Evolutionary conservation across 2,113 vertebrate species (phyloP).

Genomic region (Hypocryptadius cinnamomeus): DNA sequence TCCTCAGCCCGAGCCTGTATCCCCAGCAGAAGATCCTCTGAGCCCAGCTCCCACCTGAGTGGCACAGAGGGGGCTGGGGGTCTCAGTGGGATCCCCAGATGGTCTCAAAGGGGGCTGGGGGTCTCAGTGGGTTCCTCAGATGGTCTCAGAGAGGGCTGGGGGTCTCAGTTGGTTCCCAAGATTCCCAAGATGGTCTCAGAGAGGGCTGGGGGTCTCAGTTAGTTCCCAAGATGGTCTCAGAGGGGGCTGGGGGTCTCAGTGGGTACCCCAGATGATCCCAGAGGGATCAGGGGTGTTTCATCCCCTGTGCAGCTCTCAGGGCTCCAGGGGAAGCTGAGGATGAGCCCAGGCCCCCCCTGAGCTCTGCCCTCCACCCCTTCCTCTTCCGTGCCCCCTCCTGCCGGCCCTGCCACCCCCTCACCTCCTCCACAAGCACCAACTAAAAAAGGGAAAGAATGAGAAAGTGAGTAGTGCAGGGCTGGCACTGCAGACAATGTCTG

Average conservation of each 20-base stretch:
- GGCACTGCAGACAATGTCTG: conserved; percentile 88
- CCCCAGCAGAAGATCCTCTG: not conserved
- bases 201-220: too few relatives aligned
- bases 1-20: not conserved
- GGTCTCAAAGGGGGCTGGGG: not conserved
- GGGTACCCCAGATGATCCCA: not conserved
- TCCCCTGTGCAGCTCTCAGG: not conserved
- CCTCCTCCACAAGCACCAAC: conserved; percentile 38
- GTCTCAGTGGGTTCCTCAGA: not conserved
- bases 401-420: not conserved
- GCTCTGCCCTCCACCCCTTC: not conserved
- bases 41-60: not conserved
- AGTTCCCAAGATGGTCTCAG: not conserved
- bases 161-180: too few relatives aligned
- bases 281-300: not conserved
- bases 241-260: not conserved
- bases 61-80: not conserved
- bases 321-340: not conserved
- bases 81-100: too few relatives aligned
- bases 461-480: conserved; percentile 76
- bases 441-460: conserved; percentile 65
- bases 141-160: too few relatives aligned
- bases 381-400: not conserved
- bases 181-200: too few relatives aligned
- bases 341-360: not conserved